These are phyloP conservation scores for Eumerus sabulonum DNA, from an alignment of 2,888 invertebrate genomes.

Conservation along the genomic window DNA sequence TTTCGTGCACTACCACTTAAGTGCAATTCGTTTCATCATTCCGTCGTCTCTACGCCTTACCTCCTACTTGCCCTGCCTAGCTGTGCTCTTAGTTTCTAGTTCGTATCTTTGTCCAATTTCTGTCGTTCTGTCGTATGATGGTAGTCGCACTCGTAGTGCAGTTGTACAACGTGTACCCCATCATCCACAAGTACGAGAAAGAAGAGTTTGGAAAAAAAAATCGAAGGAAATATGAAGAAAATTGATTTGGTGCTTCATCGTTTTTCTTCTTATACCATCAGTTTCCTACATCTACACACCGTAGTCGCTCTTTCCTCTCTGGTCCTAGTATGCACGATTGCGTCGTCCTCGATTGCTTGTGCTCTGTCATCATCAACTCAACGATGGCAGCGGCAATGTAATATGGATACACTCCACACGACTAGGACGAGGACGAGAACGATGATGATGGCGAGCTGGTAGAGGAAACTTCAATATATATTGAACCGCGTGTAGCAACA, in stretches of 20 bases:
- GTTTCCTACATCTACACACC: neutral
- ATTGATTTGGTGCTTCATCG: conserved; percentile 61
- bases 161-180: no score
- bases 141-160: conserved; percentile 43
- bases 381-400: conserved; percentile 18
- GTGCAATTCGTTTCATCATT: conserved; percentile 58
- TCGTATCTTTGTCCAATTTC: conserved; percentile 1
- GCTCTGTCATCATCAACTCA: conserved; percentile 30
- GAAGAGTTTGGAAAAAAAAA: conserved; percentile 14
- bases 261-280: neutral
- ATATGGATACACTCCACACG: conserved; percentile 18
- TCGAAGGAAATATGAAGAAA: conserved; percentile 63
- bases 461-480: conserved; percentile 12
- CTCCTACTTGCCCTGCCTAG: neutral
- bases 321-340: conserved; percentile 18
- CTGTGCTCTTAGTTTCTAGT: conserved; percentile 47
- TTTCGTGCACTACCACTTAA: conserved; percentile 67
- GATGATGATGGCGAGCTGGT: neutral
- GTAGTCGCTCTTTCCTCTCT: conserved; percentile 1
- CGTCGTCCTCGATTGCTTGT: no score
- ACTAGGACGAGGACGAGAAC: no score
- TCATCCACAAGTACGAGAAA: neutral
- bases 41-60: conserved; percentile 36
- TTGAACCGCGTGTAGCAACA: conserved; percentile 47
- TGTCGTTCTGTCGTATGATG: conserved; percentile 12